These are phyloP conservation scores for Gryllus longicercus DNA, from an alignment of 2,888 invertebrate genomes.

Conservation along the genomic window DNA sequence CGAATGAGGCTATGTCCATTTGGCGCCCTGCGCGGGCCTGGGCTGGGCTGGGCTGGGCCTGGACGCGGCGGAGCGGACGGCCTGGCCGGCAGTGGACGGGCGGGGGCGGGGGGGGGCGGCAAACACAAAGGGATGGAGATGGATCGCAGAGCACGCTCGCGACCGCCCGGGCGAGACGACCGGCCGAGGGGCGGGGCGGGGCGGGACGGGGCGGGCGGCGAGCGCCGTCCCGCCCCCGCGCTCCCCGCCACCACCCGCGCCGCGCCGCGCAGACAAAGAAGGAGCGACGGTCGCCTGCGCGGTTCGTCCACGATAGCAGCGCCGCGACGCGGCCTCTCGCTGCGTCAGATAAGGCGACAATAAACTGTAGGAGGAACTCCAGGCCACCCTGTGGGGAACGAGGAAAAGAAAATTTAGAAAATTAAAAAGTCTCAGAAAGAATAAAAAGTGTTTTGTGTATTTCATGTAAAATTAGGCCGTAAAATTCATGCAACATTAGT, in stretches of 20 bases:
- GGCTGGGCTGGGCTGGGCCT: too few relatives aligned
- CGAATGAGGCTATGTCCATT: not conserved
- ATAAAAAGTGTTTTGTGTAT: too few relatives aligned
- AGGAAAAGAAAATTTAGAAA: too few relatives aligned
- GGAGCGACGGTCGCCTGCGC: not conserved
- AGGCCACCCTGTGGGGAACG: too few relatives aligned
- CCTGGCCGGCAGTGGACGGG: not conserved
- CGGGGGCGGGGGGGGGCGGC: not conserved
- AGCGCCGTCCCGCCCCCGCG: not conserved
- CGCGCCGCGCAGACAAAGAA: not conserved
- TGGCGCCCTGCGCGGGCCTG: too few relatives aligned
- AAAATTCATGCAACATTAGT: too few relatives aligned
- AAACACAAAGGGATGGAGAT: constrained; percentile 11
- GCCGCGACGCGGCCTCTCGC: too few relatives aligned
- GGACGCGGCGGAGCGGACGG: not conserved
- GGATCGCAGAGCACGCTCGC: not conserved
- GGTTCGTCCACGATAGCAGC: too few relatives aligned
- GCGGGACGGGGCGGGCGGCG: not conserved
- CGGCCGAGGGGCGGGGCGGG: not conserved
- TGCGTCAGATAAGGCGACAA: too few relatives aligned
- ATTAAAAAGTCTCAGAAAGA: too few relatives aligned
- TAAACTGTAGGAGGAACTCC: too few relatives aligned
- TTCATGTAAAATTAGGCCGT: too few relatives aligned
- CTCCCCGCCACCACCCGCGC: not conserved
- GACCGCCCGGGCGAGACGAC: not conserved